Conservation (phyloP, 2,888 invertebrate genomes). For the Hypselothyrea guttata region DNA sequence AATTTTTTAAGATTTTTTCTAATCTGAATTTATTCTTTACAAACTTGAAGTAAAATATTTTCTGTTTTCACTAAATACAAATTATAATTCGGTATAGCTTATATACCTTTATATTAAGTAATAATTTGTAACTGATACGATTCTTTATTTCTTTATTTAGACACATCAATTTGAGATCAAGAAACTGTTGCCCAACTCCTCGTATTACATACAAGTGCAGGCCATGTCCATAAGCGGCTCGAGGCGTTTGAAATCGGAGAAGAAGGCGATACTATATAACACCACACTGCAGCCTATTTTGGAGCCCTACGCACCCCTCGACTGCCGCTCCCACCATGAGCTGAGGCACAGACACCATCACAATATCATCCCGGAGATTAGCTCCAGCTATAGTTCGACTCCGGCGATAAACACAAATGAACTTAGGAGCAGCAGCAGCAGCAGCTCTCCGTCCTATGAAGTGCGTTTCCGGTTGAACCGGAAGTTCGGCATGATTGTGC, state of each 20-base stretch:
- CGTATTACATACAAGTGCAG: slow-evolving; percentile 91
- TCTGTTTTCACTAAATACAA: too few species aligned
- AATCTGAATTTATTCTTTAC: too few species aligned
- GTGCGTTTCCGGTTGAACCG: slow-evolving; percentile 80
- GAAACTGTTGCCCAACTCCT: slow-evolving; percentile 86
- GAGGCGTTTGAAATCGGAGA: slow-evolving; percentile 87
- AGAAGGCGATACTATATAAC: slow-evolving; percentile 87
- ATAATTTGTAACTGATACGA: too few species aligned
- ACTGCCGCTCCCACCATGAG: slow-evolving; percentile 53
- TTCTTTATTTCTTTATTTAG: slow-evolving; percentile 65
- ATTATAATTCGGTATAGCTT: too few species aligned
- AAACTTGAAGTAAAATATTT: too few species aligned
- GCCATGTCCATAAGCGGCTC: slow-evolving; percentile 88
- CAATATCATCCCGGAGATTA: slow-evolving; percentile 16
- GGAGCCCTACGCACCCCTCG: slow-evolving; percentile 55
- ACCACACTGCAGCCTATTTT: slow-evolving; percentile 83
- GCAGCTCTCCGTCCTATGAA: slow-evolving; percentile 55
- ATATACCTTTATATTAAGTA: too few species aligned
- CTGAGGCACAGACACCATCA: slow-evolving; percentile 55
- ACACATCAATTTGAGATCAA: slow-evolving; percentile 86
- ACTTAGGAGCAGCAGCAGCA: slow-evolving; percentile 10
- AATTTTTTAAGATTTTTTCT: too few species aligned
- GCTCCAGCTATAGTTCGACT: slow-evolving; percentile 15
- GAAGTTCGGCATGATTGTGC: slow-evolving; percentile 81
- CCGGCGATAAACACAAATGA: slow-evolving; percentile 42